phyloP scores from a whole-genome alignment of 2,797 vertebrate genomes.

The Sitta carolinensis region DNA sequence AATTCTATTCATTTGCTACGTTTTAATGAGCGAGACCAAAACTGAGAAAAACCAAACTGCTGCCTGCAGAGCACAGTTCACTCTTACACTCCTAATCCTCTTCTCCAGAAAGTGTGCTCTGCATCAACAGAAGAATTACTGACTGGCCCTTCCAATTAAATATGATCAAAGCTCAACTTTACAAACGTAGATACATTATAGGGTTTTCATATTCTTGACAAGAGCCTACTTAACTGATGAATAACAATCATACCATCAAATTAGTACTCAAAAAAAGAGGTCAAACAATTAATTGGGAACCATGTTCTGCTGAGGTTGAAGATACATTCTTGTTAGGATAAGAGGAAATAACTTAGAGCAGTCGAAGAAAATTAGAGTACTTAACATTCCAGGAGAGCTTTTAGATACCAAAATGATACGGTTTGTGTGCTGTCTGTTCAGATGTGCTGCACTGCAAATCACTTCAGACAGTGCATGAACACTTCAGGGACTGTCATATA shows the following conservation, averaged over 20 bases:
- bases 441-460: background rate
- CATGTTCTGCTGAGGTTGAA: background rate
- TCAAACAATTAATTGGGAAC: background rate
- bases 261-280: background rate
- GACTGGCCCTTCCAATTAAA: background rate
- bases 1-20: background rate
- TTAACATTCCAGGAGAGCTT: conserved; percentile 22
- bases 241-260: background rate
- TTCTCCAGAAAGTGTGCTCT: background rate
- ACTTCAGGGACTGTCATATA: background rate
- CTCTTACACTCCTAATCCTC: background rate
- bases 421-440: background rate
- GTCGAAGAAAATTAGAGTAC: background rate
- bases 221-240: background rate
- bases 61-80: background rate
- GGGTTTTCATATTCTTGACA: background rate
- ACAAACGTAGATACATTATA: rapidly evolving
- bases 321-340: background rate
- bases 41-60: background rate
- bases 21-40: background rate
- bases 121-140: background rate
- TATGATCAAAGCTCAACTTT: background rate
- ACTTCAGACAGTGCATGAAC: background rate
- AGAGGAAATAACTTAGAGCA: background rate
- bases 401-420: background rate